Percentiles rank a stretch among this genome's conserved stretches.
phyloP scores from a whole-genome alignment of 2,797 vertebrate genomes.

The Columba guinea region DNA sequence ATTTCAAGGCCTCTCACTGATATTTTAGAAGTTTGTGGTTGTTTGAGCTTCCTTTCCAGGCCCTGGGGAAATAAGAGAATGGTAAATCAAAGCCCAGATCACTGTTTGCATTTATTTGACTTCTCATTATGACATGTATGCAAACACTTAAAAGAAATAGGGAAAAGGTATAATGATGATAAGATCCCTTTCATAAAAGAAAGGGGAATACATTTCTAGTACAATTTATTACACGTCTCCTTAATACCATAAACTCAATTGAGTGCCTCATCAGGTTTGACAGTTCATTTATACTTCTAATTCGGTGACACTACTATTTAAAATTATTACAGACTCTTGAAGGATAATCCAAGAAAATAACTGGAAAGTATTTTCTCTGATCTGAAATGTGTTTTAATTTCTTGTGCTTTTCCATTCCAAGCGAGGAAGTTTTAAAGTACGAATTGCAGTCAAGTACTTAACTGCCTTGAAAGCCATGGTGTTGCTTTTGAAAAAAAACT shows the following conservation, averaged over 20 bases:
- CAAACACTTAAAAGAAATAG: slow-evolving; percentile 67
- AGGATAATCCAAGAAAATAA: slow-evolving; percentile 7
- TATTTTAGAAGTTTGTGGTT: slow-evolving; percentile 78
- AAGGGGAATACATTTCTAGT: slow-evolving; percentile 43
- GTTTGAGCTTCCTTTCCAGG: slow-evolving; percentile 72
- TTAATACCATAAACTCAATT: slow-evolving; percentile 24
- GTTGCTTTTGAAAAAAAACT: not conserved
- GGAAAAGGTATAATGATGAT: slow-evolving; percentile 46
- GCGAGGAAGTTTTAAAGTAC: not conserved
- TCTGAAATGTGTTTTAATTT: slow-evolving; percentile 2
- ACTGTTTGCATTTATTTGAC: slow-evolving; percentile 74
- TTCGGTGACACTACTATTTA: not conserved
- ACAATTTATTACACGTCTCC: slow-evolving; percentile 52
- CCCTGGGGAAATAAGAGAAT: slow-evolving; percentile 74
- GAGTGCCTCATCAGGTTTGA: slow-evolving; percentile 30
- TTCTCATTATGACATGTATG: slow-evolving; percentile 73
- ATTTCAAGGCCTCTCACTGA: slow-evolving; percentile 73
- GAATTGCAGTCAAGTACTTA: not conserved
- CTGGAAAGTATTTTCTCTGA: not conserved
- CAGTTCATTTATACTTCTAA: slow-evolving; percentile 24
- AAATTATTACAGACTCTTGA: slow-evolving; percentile 1
- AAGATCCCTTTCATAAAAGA: slow-evolving; percentile 49
- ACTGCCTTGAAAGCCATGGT: not conserved
- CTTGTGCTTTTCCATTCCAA: not conserved
- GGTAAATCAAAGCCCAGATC: slow-evolving; percentile 73